phyloP scores from a whole-genome alignment of 2,113 vertebrate species.

The Pseudonaja textilis region DNA sequence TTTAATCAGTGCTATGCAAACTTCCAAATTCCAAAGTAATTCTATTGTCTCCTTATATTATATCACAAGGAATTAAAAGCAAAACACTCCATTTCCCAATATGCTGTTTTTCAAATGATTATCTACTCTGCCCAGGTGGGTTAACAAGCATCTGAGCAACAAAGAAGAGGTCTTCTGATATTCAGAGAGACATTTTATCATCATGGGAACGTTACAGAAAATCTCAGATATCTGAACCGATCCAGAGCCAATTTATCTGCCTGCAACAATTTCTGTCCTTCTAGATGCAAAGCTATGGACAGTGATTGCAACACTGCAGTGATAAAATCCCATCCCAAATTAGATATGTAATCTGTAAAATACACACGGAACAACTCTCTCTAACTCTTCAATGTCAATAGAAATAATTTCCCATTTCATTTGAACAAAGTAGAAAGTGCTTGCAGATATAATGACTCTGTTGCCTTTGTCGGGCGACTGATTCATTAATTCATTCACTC shows the following conservation, averaged over 20 bases:
- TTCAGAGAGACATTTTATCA: background rate
- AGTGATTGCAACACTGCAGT: background rate
- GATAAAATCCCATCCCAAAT: background rate
- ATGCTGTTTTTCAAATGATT: background rate
- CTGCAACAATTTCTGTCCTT: background rate
- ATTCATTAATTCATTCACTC: background rate
- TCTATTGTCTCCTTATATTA: background rate
- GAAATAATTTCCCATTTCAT: background rate
- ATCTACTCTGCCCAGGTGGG: background rate
- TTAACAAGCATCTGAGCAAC: background rate
- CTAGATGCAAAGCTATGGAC: background rate
- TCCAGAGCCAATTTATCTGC: no score
- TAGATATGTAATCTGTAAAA: background rate
- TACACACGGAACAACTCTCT: background rate
- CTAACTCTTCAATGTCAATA: background rate
- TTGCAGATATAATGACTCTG: background rate
- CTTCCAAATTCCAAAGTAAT: background rate
- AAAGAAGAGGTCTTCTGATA: background rate
- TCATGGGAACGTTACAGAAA: background rate
- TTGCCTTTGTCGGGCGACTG: background rate
- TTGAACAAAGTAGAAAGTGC: background rate
- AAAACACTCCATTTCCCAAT: background rate
- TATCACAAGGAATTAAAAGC: background rate
- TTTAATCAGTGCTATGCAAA: background rate
- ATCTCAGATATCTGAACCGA: background rate